Evolutionary conservation across 2,888 invertebrate genomes (phyloP).

Genomic region (Salpingus planirostris): DNA sequence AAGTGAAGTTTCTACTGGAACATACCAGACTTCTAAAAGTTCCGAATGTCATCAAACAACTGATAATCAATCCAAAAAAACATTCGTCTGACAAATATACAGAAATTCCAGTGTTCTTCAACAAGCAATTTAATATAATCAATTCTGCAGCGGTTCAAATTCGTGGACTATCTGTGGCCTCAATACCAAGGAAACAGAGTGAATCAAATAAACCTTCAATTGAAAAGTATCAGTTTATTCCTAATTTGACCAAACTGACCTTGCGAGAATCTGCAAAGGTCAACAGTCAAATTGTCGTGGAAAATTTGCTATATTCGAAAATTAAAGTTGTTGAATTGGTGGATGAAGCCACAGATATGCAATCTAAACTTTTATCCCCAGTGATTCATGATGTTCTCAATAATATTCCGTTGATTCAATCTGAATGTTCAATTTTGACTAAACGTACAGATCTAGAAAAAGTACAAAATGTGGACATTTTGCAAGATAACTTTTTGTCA

Average conservation of each 20-base stretch:
- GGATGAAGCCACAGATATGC: conserved; percentile 23
- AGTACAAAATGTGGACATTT: conserved; percentile 45
- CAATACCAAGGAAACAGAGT: conserved; percentile 57
- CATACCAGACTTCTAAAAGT: conserved; percentile 61
- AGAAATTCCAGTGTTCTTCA: conserved; percentile 1
- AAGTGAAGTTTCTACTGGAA: conserved; percentile 61
- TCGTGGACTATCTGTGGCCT: conserved; percentile 63
- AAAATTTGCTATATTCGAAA: conserved; percentile 57
- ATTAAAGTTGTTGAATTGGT: conserved; percentile 50
- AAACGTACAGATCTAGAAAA: conserved; percentile 35
- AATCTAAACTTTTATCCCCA: conserved; percentile 23
- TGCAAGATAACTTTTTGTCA: conserved; percentile 46
- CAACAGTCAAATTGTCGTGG: conserved; percentile 61
- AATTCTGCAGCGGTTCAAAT: conserved; percentile 69
- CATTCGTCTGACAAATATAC: conserved; percentile 46
- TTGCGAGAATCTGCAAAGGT: conserved; percentile 43
- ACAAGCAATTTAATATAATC: conserved; percentile 4
- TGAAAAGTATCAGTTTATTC: conserved; percentile 63
- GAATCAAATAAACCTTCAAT: conserved; percentile 63
- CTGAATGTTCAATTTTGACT: conserved; percentile 52
- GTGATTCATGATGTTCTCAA: conserved; percentile 51
- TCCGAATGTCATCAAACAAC: conserved; percentile 64
- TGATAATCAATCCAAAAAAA: conserved; percentile 58
- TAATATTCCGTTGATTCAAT: conserved; percentile 61
- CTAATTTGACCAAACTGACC: conserved; percentile 40